Conservation (phyloP, 2,888 invertebrate genomes). For the Mimachlamys varia region DNA sequence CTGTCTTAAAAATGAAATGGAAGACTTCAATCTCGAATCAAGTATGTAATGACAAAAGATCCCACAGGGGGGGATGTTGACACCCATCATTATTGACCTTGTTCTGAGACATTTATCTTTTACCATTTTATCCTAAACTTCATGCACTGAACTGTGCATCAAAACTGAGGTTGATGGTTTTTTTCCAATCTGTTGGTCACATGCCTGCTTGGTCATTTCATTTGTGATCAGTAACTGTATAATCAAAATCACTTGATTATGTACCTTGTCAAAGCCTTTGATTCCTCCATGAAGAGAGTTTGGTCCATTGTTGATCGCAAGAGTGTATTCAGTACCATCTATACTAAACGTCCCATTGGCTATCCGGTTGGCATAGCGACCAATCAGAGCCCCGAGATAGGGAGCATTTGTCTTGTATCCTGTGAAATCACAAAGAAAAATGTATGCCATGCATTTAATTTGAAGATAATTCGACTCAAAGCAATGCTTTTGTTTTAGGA, state of each 20-base stretch:
- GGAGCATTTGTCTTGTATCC: constrained; percentile 82
- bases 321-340: constrained; percentile 86
- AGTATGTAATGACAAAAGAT: neutral
- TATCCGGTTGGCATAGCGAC: constrained; percentile 91
- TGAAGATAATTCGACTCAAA: no score
- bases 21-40: neutral
- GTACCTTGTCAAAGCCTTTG: constrained; percentile 90
- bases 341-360: constrained; percentile 88
- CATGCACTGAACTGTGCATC: no score
- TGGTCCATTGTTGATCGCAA: constrained; percentile 88
- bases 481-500: no score
- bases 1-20: neutral
- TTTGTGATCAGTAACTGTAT: no score
- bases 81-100: no score
- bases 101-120: no score
- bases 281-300: constrained; percentile 92
- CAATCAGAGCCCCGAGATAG: constrained; percentile 94
- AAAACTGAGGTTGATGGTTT: no score
- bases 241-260: constrained; percentile 33
- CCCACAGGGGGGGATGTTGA: no score
- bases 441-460: neutral
- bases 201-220: no score
- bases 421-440: constrained; percentile 53
- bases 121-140: no score
- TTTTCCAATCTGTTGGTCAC: no score